phyloP scores from a whole-genome alignment of 2,797 vertebrate species.

The Tachyglossus aculeatus region DNA sequence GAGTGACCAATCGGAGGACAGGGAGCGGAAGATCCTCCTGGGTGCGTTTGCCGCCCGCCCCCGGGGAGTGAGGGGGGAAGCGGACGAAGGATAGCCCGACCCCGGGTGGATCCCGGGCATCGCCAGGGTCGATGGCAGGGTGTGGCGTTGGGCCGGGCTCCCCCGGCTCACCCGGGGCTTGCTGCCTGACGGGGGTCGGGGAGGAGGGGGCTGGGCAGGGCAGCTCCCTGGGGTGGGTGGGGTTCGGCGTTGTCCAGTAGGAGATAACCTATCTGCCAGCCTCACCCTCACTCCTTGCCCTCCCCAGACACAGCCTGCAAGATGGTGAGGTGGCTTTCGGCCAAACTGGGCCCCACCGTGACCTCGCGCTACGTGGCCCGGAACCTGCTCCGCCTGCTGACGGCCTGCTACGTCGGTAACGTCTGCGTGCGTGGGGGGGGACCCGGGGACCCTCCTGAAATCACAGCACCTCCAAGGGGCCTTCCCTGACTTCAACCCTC shows the following conservation, averaged over 20 bases:
- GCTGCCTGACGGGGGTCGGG: neutral
- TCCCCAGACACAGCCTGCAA: slow-evolving; percentile 94
- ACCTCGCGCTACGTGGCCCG: slow-evolving; percentile 91
- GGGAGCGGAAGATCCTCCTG: slow-evolving; percentile 93
- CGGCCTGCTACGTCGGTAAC: slow-evolving; percentile 94
- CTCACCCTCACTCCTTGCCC: slow-evolving; percentile 37
- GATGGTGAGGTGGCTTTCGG: slow-evolving; percentile 94
- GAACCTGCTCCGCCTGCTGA: slow-evolving; percentile 92
- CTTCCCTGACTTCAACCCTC: too few relatives aligned
- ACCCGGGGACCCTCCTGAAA: too few relatives aligned
- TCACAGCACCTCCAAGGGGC: too few relatives aligned
- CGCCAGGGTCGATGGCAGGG: too few relatives aligned
- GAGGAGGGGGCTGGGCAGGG: neutral
- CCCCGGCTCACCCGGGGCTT: too few relatives aligned
- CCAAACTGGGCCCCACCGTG: slow-evolving; percentile 94
- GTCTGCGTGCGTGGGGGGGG: neutral
- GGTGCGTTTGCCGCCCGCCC: slow-evolving; percentile 73
- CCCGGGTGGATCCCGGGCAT: too few relatives aligned
- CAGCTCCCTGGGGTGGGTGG: neutral
- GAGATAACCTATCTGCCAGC: slow-evolving; percentile 11
- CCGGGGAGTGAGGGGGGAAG: neutral
- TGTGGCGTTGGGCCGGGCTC: too few relatives aligned
- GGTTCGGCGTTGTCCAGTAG: neutral
- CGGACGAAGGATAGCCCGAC: too few relatives aligned
- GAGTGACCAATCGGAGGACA: slow-evolving; percentile 82